Conservation (phyloP, 2,113 vertebrate genomes). For the Macaca fascicularis region DNA sequence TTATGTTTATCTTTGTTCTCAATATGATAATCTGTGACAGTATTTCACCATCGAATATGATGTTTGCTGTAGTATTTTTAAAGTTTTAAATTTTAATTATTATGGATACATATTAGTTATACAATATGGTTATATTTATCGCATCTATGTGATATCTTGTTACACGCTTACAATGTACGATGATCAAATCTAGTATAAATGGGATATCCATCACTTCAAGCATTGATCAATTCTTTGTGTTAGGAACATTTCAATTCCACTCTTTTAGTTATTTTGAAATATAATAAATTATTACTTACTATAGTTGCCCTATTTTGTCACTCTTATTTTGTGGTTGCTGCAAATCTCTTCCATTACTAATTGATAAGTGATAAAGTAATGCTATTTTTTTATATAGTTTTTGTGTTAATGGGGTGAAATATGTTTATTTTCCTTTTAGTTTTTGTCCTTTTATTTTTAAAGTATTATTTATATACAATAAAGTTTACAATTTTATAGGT, state of each 20-base stretch:
- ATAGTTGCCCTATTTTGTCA: background rate
- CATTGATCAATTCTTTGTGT: too few relatives aligned
- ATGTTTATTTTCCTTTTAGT: background rate
- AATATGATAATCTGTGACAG: background rate
- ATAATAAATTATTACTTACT: too few relatives aligned
- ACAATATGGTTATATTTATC: too few relatives aligned
- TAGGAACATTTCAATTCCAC: too few relatives aligned
- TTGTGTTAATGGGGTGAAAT: background rate
- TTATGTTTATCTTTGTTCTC: background rate
- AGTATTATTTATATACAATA: background rate
- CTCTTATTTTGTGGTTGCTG: background rate
- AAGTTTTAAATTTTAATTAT: too few relatives aligned
- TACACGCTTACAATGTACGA: too few relatives aligned
- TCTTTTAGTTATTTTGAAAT: too few relatives aligned
- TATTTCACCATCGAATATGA: background rate
- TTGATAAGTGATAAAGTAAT: background rate
- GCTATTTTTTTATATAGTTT: background rate
- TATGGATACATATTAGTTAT: too few relatives aligned
- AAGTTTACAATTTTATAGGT: background rate
- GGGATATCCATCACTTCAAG: too few relatives aligned
- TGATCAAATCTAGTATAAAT: too few relatives aligned
- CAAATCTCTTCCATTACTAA: background rate
- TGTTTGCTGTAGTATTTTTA: background rate
- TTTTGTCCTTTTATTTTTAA: slow-evolving; percentile 13
- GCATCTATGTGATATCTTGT: too few relatives aligned